Conservation (phyloP, 2,888 invertebrate species). For the Anthophora plumipes region DNA sequence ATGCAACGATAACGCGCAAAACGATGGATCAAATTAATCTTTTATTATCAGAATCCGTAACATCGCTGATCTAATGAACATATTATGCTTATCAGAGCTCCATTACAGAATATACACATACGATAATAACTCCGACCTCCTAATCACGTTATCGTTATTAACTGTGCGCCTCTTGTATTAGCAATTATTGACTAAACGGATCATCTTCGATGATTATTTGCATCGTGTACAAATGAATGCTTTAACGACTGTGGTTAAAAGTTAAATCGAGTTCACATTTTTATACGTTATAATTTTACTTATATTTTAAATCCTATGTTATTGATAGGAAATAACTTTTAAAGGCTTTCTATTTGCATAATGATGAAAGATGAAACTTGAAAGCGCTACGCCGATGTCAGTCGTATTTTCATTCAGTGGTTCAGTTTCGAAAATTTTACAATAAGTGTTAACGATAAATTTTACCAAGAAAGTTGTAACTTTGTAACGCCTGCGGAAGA, state of each 20-base stretch:
- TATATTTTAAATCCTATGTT: too few relatives aligned
- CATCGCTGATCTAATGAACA: slow-evolving; percentile 28
- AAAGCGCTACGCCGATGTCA: too few relatives aligned
- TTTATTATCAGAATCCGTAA: slow-evolving; percentile 26
- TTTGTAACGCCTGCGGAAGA: too few relatives aligned
- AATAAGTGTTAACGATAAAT: too few relatives aligned
- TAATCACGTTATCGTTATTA: slow-evolving; percentile 37
- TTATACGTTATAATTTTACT: too few relatives aligned
- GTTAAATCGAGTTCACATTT: background rate
- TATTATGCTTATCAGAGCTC: slow-evolving; percentile 46
- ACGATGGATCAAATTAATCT: slow-evolving; percentile 30
- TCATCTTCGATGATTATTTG: slow-evolving; percentile 8
- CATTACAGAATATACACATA: slow-evolving; percentile 33
- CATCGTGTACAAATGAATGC: background rate
- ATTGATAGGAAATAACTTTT: too few relatives aligned
- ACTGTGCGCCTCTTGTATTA: slow-evolving; percentile 22
- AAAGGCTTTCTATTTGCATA: too few relatives aligned
- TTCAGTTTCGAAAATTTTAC: too few relatives aligned
- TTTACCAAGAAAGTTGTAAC: too few relatives aligned
- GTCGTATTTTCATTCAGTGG: too few relatives aligned
- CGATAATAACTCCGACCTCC: slow-evolving; percentile 33
- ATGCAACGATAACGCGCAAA: background rate
- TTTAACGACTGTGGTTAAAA: background rate
- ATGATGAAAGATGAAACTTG: too few relatives aligned
- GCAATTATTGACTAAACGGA: slow-evolving; percentile 23